A percentile compares a stretch with the other conserved stretches of the same genome.
These are phyloP conservation scores for Zoanthus gigantus DNA, from an alignment of 92 coral and sea anemone genomes.

Conservation along the genomic window DNA sequence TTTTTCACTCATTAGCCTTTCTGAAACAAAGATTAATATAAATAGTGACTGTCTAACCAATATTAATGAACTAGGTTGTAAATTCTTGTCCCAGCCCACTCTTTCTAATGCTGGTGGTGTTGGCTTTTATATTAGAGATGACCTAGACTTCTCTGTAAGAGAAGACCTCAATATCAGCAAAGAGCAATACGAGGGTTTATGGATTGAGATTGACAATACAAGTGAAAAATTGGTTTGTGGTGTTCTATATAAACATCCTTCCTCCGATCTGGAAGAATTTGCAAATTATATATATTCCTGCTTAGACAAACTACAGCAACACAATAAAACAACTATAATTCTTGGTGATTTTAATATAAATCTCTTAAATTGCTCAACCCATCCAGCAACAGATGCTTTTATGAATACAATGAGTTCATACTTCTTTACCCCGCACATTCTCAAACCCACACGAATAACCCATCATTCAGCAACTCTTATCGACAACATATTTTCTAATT, in stretches of 20 bases:
- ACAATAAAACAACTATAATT: neutral
- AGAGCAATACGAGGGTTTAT: no score
- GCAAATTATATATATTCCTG: neutral
- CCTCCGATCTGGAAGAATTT: neutral
- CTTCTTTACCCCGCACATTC: neutral
- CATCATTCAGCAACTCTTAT: no score
- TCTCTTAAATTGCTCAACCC: neutral
- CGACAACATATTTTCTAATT: no score
- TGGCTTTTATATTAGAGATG: no score
- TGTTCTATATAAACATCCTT: neutral
- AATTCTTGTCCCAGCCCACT: slow-evolving; percentile 48
- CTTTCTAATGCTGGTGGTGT: neutral
- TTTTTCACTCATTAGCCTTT: slow-evolving; percentile 53
- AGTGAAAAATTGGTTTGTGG: no score
- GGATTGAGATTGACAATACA: no score
- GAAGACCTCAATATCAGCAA: no score
- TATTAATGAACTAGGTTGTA: slow-evolving; percentile 41
- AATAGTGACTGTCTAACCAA: slow-evolving; percentile 31
- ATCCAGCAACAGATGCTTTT: slow-evolving; percentile 6
- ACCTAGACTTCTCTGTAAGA: no score
- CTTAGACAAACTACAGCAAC: neutral
- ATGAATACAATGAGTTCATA: neutral
- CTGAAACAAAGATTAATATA: slow-evolving; percentile 48
- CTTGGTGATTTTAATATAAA: no score
- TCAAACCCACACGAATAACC: neutral